Base-by-base conservation (phyloP, 2,888 invertebrate species). In the Steromphala cineraria region DNA sequence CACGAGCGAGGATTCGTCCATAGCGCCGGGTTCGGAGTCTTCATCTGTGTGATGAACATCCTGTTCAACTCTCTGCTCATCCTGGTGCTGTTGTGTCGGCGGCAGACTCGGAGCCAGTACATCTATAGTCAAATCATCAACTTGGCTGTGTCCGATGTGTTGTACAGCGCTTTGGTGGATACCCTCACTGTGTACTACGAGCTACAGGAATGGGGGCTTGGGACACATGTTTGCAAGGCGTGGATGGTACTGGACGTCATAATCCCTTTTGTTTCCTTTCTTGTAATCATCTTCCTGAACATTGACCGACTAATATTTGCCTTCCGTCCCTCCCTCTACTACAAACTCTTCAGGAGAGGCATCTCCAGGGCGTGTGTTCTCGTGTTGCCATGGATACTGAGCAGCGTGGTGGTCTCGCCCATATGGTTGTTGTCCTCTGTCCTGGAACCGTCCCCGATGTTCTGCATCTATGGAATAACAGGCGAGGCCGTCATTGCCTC, bases 241-340 rank as follows among this genome's bases (percentile, higher is more conserved):
- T 86, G 83, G 83, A 83, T 86, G 81, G 75, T 86, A 40, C 80
- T 84, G 19, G 86, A 86, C 62, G 80, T 79, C 13, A 80, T 78
- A 7, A 76, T 84, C 17, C 86, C 86, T 15, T 81, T 81, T 74
- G 82, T 81, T 17, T 81, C 86, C 19, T 62, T 84, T 52, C 71
- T 86, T n/a, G 79, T 79, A 15, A 80, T 86, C 40, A 67, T 83
- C n/a, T 31, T 80, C 3, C 78, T 86, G 24, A 84, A 84, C 75
- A 5, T 81, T 7, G 86, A 86, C 79, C 81, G 86, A 19, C 75
- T 86, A 4, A 17, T 84, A 46, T 86, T 83, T 80, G 79, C 83
- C 53, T 75, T 83, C 55, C 80, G 75, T 8, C 82, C 83, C n/a
- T 28, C 40, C 15, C 19, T 79, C 1, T 84, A 86, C 79, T 79